Evolutionary conservation across 2,113 vertebrate species (phyloP).

Genomic region (Eptesicus fuscus): DNA sequence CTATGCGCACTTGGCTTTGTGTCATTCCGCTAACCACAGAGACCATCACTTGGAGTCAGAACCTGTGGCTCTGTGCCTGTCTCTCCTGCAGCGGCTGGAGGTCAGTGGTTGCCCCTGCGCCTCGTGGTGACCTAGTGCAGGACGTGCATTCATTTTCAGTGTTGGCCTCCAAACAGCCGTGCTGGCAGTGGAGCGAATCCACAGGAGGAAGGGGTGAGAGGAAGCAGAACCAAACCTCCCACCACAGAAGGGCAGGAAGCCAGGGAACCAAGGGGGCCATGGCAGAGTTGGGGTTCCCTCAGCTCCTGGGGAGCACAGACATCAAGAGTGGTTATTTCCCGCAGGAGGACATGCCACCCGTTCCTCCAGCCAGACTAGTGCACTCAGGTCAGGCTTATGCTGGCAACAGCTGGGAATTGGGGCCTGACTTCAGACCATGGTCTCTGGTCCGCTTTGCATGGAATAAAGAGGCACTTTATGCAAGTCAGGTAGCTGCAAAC

Average conservation of each 20-base stretch:
- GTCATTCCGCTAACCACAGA: accelerated
- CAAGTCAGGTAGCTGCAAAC: not conserved
- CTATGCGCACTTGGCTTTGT: too few species aligned
- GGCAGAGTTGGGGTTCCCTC: not conserved
- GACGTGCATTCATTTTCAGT: not conserved
- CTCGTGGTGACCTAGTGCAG: not conserved
- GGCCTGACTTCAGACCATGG: not conserved
- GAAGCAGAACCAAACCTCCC: not conserved
- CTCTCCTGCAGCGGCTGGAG: not conserved
- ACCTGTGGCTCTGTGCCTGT: not conserved
- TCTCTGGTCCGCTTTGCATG: not conserved
- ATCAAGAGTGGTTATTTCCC: not conserved
- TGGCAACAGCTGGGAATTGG: not conserved
- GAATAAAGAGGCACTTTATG: not conserved
- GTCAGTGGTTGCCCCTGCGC: accelerated
- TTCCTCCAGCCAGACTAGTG: not conserved
- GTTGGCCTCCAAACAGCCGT: not conserved
- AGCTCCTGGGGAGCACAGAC: not conserved
- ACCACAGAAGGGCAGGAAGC: not conserved
- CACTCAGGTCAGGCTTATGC: not conserved
- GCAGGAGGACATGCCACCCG: accelerated
- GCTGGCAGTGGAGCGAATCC: not conserved
- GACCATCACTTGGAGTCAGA: accelerated
- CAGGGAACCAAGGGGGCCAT: accelerated
- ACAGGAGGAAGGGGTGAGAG: too few species aligned